Evolutionary conservation across 2,113 vertebrate species (phyloP), one percentile per base, ranked within the genome.

Genomic region (Sigmodon hispidus): DNA sequence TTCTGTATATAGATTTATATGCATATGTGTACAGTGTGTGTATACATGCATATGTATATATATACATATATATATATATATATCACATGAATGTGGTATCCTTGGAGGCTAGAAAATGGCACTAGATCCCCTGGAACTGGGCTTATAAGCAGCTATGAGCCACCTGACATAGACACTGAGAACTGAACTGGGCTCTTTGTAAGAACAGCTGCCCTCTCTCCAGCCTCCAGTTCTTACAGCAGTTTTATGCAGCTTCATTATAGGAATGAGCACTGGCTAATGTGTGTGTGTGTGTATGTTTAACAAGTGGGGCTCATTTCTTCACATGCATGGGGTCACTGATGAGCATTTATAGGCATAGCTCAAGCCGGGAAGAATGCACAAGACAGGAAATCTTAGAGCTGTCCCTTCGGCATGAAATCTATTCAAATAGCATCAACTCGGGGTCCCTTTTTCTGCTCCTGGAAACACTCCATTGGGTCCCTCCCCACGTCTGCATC

Each of bases 241-340:
- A 85, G 86, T 67, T 92, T 93, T 73, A 75, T 52, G 15, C 29
- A 45, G 57, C 59, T 90, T 94, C 76, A 70, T 92, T 88, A 84
- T 43, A 90, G 61, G 70, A 92, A 91, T 69, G 55, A 88, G 52
- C 73, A 76, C 80, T 40, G n/a, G 31, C 80, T 96, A 57, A 61
- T 89, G 81, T 93, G 43, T 72, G 50, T 63, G n/a, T n/a, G n/a
- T n/a, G n/a, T n/a, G n/a, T n/a, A n/a, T n/a, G n/a, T n/a, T n/a
- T n/a, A n/a, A n/a, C n/a, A n/a, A 91, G 65, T 69, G 55, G 40
- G n/a, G 29, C 29, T 83, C 79, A 61, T 73, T 84, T 69, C 65
- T 81, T 93, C 29, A 67, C 29, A 29, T 92, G 89, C 75, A 90
- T 19, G 10, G 34, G 36, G 21, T 45, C 59, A 69, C 77, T 81